Evolutionary conservation across 2,113 vertebrate genomes (phyloP).

Genomic region (Natator depressus): DNA sequence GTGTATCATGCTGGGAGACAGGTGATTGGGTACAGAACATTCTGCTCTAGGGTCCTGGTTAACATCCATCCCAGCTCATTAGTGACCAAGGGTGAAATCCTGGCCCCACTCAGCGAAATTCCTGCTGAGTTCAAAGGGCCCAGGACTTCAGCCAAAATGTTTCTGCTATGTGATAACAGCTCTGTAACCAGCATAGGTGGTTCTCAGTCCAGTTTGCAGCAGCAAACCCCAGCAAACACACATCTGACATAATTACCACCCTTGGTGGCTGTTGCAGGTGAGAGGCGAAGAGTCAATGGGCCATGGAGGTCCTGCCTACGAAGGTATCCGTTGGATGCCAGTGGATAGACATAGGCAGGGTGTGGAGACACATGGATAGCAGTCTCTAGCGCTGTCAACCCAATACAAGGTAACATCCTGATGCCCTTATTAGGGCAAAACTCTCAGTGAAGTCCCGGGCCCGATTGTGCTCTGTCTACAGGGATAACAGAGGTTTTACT

Average conservation of each 20-base stretch:
- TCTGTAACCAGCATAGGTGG: not conserved
- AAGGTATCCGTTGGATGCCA: too few species aligned
- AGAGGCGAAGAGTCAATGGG: not conserved
- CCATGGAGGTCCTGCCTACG: not conserved
- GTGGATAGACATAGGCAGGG: not conserved
- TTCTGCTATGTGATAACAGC: not conserved
- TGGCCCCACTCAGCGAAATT: slow-evolving; percentile 1
- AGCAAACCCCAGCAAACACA: not conserved
- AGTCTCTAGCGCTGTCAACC: not conserved
- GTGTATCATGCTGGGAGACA: fast-evolving
- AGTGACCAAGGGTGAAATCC: not conserved
- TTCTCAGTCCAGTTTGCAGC: not conserved
- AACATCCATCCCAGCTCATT: not conserved
- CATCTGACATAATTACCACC: fast-evolving
- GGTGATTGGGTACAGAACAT: not conserved
- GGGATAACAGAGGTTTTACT: not conserved
- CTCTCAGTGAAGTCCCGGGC: not conserved
- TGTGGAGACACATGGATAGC: fast-evolving
- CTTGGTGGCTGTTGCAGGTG: not conserved
- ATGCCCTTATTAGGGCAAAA: not conserved
- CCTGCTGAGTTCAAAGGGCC: fast-evolving
- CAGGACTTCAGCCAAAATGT: not conserved
- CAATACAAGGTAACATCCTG: not conserved
- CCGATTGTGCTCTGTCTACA: not conserved
- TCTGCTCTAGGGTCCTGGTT: not conserved